A percentile compares a stretch with the other conserved stretches of the same genome.
These are phyloP conservation scores for Platysteira castanea DNA, from an alignment of 2,113 vertebrate genomes.

Conservation along the genomic window DNA sequence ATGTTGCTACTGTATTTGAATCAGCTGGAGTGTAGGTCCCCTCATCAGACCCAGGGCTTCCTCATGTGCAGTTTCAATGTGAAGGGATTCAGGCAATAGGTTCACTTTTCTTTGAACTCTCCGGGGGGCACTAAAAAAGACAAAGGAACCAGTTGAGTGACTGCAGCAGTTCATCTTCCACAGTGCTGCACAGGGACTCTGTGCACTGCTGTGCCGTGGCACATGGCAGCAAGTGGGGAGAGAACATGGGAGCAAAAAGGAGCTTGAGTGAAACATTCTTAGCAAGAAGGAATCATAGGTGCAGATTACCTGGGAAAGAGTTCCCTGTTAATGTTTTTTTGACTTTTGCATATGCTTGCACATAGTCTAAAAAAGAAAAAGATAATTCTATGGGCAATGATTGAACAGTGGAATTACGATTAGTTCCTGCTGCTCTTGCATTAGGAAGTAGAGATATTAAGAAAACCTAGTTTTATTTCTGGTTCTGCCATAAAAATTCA, in stretches of 20 bases:
- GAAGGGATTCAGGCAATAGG: not conserved
- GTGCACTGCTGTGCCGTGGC: rapidly evolving
- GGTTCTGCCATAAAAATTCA: not conserved
- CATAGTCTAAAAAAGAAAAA: not conserved
- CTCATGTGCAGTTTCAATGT: rapidly evolving
- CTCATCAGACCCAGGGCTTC: not conserved
- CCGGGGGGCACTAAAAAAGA: not conserved
- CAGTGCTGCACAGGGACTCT: not conserved
- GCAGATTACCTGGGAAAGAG: not conserved
- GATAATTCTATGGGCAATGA: not conserved
- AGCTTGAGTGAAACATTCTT: not conserved
- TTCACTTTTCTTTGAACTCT: not conserved
- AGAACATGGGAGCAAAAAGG: not conserved
- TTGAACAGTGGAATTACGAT: not conserved
- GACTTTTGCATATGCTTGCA: not conserved
- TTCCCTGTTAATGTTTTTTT: not conserved
- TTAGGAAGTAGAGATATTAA: not conserved
- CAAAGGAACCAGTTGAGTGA: not conserved
- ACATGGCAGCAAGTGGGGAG: not conserved
- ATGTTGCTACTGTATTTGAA: not conserved
- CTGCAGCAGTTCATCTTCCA: not conserved
- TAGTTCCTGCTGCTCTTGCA: not conserved
- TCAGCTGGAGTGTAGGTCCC: not conserved
- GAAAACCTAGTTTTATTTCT: not conserved
- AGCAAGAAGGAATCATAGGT: not conserved